Conservation (phyloP, 2,113 vertebrate genomes). For the Dicentrarchus labrax region DNA sequence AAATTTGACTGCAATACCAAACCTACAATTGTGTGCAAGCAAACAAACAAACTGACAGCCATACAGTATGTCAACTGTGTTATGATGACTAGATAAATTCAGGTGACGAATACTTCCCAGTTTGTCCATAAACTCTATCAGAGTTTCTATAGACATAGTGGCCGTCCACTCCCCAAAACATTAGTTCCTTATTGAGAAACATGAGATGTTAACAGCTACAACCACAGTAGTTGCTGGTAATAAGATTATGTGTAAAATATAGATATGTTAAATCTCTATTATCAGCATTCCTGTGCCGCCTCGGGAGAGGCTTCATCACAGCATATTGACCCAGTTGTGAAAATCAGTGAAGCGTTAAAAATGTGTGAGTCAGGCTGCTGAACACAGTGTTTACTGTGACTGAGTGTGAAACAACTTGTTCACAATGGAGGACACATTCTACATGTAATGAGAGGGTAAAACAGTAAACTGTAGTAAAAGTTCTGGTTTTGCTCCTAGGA, state of each 20-base stretch:
- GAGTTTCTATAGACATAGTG: background rate
- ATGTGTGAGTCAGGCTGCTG: slow-evolving; percentile 6
- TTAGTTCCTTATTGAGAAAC: slow-evolving; percentile 5
- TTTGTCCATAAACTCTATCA: slow-evolving; percentile 12
- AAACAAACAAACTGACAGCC: slow-evolving; percentile 16
- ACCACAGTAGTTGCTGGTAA: background rate
- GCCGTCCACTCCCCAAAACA: background rate
- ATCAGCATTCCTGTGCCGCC: background rate
- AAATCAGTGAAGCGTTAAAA: slow-evolving; percentile 20
- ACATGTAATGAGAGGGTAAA: background rate
- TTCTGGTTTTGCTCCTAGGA: background rate
- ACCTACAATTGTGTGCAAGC: slow-evolving; percentile 5
- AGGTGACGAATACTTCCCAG: background rate
- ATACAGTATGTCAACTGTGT: background rate
- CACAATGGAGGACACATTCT: background rate
- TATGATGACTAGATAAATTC: slow-evolving; percentile 2
- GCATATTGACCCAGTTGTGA: slow-evolving; percentile 15
- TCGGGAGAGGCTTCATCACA: background rate
- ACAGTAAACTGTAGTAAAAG: background rate
- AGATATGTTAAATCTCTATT: background rate
- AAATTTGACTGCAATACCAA: slow-evolving; percentile 9
- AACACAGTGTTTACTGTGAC: background rate
- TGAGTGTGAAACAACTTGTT: background rate
- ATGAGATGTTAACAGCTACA: background rate
- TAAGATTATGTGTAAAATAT: background rate